Conservation (phyloP, 2,113 vertebrate genomes). For the Otocyon megalotis region DNA sequence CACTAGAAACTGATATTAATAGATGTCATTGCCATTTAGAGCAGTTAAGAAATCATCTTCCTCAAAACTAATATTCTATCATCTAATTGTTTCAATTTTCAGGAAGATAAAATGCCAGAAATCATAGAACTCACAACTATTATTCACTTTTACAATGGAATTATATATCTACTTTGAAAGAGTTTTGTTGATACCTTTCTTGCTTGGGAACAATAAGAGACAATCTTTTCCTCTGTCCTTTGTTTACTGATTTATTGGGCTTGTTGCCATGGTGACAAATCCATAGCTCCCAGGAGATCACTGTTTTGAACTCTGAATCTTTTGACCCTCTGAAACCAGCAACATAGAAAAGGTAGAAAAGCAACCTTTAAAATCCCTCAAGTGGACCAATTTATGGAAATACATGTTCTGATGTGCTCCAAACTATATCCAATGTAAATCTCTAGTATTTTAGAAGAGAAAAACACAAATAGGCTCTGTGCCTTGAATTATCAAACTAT, state of each 20-base stretch:
- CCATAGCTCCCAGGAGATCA: background rate
- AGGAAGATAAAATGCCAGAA: conserved; percentile 60
- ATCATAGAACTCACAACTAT: conserved; percentile 51
- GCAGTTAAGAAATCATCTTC: conserved; percentile 66
- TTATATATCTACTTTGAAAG: conserved; percentile 66
- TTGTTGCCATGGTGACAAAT: conserved; percentile 73
- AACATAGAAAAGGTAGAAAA: conserved; percentile 71
- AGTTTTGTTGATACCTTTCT: conserved; percentile 57
- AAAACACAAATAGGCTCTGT: conserved; percentile 64
- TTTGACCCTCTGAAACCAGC: conserved; percentile 76
- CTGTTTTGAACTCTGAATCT: conserved; percentile 73
- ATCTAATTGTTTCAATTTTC: conserved; percentile 74
- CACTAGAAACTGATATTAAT: conserved; percentile 33
- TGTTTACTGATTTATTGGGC: conserved; percentile 62
- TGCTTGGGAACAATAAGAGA: conserved; percentile 12
- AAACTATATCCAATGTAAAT: conserved; percentile 38
- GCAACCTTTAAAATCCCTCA: conserved; percentile 61
- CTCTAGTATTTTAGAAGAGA: conserved; percentile 60
- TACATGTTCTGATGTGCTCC: conserved; percentile 27
- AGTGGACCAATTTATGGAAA: conserved; percentile 68
- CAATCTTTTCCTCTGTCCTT: conserved; percentile 61
- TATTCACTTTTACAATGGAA: conserved; percentile 57
- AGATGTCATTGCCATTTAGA: conserved; percentile 71
- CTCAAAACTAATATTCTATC: conserved; percentile 76
- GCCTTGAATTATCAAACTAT: conserved; percentile 64